phyloP scores from a whole-genome alignment of 2,888 invertebrate genomes.

The Exephanes ischioxanthus region DNA sequence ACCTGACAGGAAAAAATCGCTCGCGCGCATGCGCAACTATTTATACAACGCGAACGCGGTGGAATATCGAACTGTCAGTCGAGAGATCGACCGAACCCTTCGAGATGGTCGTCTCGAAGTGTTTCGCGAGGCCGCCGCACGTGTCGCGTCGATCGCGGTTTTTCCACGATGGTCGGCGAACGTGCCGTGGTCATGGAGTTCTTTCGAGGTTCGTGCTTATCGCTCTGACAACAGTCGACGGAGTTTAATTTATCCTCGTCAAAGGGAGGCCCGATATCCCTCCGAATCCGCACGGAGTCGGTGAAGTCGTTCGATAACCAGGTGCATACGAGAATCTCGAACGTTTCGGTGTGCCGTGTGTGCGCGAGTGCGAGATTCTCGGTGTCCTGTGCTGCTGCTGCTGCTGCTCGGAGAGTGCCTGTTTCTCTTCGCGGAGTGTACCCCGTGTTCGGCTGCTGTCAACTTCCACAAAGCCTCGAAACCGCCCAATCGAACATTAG shows the following conservation, averaged over 20 bases:
- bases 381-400: constrained; percentile 64
- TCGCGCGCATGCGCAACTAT: neutral
- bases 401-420: constrained; percentile 61
- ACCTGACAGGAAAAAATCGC: neutral
- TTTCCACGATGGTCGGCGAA: constrained; percentile 81
- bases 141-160: constrained; percentile 54
- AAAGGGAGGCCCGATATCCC: constrained; percentile 3
- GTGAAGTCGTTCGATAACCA: neutral
- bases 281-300: neutral
- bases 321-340: constrained; percentile 8
- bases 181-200: constrained; percentile 79
- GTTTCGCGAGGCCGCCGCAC: constrained; percentile 2
- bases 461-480: constrained; percentile 22
- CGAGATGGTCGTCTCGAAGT: neutral
- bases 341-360: constrained; percentile 44
- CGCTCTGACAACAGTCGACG: constrained; percentile 71
- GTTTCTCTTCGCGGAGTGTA: constrained; percentile 59
- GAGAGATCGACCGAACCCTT: constrained; percentile 19
- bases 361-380: constrained; percentile 56
- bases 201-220: constrained; percentile 74
- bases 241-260: constrained; percentile 29
- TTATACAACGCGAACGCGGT: constrained; percentile 11
- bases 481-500: neutral
- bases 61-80: constrained; percentile 17
- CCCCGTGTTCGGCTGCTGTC: constrained; percentile 63